phyloP scores from a whole-genome alignment of 2,113 vertebrate genomes.

The Columba livia region DNA sequence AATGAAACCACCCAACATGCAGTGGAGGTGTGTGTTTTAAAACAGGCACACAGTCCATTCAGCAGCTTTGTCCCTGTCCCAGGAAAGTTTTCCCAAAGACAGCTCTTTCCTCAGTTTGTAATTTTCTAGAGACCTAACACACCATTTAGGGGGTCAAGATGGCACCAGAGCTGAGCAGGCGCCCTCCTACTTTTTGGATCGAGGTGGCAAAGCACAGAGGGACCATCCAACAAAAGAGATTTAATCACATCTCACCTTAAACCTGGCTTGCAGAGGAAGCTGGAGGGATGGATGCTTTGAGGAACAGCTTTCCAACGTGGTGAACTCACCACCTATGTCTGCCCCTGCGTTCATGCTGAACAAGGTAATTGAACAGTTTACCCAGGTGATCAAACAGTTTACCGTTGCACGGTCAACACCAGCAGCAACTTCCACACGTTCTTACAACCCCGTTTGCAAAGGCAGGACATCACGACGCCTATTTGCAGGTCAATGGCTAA shows the following conservation, averaged over 20 bases:
- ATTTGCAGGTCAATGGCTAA: background rate
- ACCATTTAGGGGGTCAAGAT: background rate
- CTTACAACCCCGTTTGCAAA: fast-evolving
- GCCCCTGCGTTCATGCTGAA: background rate
- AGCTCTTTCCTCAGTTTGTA: background rate
- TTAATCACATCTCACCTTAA: background rate
- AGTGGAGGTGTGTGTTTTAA: background rate
- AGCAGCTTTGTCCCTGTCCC: background rate
- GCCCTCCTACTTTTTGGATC: background rate
- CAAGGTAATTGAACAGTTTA: background rate
- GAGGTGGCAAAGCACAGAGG: background rate
- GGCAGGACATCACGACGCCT: fast-evolving
- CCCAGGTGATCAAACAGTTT: background rate
- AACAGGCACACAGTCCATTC: background rate
- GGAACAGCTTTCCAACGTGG: background rate
- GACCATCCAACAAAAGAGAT: background rate
- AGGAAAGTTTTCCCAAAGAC: background rate
- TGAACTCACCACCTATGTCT: background rate
- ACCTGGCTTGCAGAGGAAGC: background rate
- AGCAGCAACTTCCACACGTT: fast-evolving
- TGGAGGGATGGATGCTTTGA: background rate
- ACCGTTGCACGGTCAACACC: background rate
- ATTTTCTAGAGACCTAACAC: background rate
- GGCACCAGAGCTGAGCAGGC: background rate
- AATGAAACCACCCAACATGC: background rate